Evolutionary conservation across 2,888 invertebrate species (phyloP), one percentile per base, ranked within the genome.

Genomic region (Drosophila limbata): DNA sequence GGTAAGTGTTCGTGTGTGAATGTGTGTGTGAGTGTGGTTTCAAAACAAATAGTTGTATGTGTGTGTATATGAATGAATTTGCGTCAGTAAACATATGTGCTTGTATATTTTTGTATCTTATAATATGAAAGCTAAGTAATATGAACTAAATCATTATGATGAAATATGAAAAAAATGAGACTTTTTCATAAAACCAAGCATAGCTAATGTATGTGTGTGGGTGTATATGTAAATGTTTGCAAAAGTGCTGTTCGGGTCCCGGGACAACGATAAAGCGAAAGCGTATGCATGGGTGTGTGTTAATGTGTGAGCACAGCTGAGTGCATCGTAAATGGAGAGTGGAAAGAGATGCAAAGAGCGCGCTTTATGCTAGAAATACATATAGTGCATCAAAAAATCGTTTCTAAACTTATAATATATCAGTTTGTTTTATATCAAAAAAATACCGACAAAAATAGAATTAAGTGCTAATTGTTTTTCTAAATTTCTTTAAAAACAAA

Each of bases 31-130:
- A n/a, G 13, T 35, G 21, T 50, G 28, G 6, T 57, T 57, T 59
- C 59, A 69, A 75, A 73, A 73, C 69, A 75, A 69, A 64, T 35
- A 45, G 3, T 28, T 39, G 5, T 51, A 19, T 19, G 17, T 52
- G 25, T 56, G 15, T 50, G 10, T 57, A 17, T 40, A 15, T 35
- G n/a, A 21, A 19, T 50, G 15, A 37, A 55, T 31, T 55, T 55
- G 19, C 55, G 55, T 55, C 55, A 52, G 6, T 19, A 13, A 5
- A 8, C 50, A 51, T 48, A 31, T 25, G n/a, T 31, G 21, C 25
- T 25, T 25, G 25, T 25, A 25, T 11, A 42, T 60, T 21, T 48
- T 39, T 50, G 13, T 33, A 3, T 35, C 48, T 50, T 40, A 40
- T 50, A 31, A 47, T 57, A 56, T 42, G 21, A 56, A 11, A 56